Conservation (phyloP, 2,888 invertebrate species). For the Chromoteleia sp. region DNA sequence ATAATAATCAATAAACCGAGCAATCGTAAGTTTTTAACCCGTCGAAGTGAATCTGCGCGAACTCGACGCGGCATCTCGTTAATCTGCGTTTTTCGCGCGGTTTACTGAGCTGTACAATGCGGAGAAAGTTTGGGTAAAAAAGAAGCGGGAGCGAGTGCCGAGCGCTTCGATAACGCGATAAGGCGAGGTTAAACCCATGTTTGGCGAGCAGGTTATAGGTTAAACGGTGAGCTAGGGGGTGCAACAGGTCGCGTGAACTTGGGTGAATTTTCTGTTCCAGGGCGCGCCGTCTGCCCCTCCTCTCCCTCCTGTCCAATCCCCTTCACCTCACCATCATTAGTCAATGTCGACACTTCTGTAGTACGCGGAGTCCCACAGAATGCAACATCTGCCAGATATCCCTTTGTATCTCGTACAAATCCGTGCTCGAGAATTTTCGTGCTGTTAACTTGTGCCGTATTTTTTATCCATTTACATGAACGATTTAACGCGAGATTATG, state of each 20-base stretch:
- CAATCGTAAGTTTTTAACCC: too few relatives aligned
- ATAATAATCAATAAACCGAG: too few relatives aligned
- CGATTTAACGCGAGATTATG: background rate
- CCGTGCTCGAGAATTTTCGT: constrained; percentile 72
- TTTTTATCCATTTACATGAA: background rate
- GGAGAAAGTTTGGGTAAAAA: constrained; percentile 69
- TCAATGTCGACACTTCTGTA: constrained; percentile 83
- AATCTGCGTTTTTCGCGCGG: constrained; percentile 59
- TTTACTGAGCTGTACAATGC: constrained; percentile 51
- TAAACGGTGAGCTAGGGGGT: constrained; percentile 84
- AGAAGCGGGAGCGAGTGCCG: constrained; percentile 69
- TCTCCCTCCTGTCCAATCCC: constrained; percentile 75
- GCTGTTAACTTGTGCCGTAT: constrained; percentile 69
- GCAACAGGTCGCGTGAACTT: constrained; percentile 85
- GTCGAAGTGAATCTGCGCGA: constrained; percentile 8
- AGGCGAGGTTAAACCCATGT: constrained; percentile 85
- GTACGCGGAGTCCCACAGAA: constrained; percentile 81
- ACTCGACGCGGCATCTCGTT: constrained; percentile 33
- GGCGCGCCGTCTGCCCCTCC: constrained; percentile 82
- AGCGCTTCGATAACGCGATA: constrained; percentile 84
- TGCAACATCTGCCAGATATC: constrained; percentile 82
- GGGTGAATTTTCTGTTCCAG: constrained; percentile 84
- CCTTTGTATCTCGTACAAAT: constrained; percentile 79
- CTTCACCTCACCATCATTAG: constrained; percentile 84
- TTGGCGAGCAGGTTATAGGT: constrained; percentile 85